phyloP scores from a whole-genome alignment of 2,797 vertebrate species.

The Brachymystax lenok region DNA sequence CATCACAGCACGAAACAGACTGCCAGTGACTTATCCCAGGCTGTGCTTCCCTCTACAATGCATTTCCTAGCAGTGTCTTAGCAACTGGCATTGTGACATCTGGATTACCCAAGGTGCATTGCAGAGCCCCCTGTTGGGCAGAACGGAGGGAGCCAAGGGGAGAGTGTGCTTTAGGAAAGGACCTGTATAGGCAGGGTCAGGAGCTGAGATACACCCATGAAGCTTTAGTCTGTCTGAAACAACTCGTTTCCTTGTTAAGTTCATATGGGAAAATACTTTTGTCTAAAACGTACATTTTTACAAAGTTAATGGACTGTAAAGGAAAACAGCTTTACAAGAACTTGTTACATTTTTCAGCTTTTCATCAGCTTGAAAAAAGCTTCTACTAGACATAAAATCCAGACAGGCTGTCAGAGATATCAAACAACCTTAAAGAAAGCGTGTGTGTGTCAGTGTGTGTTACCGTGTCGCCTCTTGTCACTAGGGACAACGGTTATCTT shows the following conservation, averaged over 20 bases:
- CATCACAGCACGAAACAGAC: slow-evolving; percentile 26
- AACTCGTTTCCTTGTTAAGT: not conserved
- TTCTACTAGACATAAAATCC: not conserved
- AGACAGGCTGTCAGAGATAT: not conserved
- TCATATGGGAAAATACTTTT: not conserved
- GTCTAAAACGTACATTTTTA: not conserved
- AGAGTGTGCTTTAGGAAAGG: slow-evolving; percentile 36
- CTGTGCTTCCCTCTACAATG: slow-evolving; percentile 38
- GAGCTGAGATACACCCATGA: slow-evolving; percentile 42
- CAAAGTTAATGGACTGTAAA: not conserved
- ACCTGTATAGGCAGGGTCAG: slow-evolving; percentile 45
- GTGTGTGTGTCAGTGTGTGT: slow-evolving; percentile 26
- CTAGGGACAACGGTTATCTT: slow-evolving; percentile 49
- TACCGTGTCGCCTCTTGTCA: slow-evolving; percentile 32
- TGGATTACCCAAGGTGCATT: slow-evolving; percentile 68
- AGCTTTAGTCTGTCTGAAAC: slow-evolving; percentile 29
- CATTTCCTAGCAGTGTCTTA: slow-evolving; percentile 67
- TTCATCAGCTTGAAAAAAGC: not conserved
- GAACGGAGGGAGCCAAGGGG: slow-evolving; percentile 39
- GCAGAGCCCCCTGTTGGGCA: slow-evolving; percentile 46
- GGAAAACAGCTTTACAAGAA: no score
- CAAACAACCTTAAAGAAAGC: not conserved
- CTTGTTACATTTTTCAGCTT: not conserved
- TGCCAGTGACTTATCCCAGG: slow-evolving; percentile 24
- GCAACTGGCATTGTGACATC: slow-evolving; percentile 70